phyloP scores from a whole-genome alignment of 1,140 invertebrate species.

The Tetraneura akinire region DNA sequence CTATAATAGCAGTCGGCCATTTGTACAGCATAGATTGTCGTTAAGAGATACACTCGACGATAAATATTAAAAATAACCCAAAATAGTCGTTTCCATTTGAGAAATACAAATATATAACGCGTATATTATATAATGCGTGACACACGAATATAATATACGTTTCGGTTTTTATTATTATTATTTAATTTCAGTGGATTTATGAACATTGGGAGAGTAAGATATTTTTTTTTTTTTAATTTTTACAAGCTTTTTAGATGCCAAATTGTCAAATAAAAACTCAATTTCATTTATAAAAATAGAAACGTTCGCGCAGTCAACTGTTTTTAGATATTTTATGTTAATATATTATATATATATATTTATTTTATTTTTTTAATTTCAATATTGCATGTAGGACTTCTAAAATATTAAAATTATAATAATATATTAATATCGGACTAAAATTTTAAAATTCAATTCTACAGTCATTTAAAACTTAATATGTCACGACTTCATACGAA shows the following conservation, averaged over 20 bases:
- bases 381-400: too few species aligned
- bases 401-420: too few species aligned
- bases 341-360: background rate
- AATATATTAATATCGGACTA: too few species aligned
- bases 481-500: too few species aligned
- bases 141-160: background rate
- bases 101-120: background rate
- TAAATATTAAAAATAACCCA: background rate
- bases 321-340: background rate
- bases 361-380: too few species aligned
- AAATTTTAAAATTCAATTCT: too few species aligned
- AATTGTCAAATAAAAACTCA: background rate
- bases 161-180: conserved; percentile 1
- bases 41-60: background rate
- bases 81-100: background rate
- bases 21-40: background rate
- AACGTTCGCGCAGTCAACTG: background rate
- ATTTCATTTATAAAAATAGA: conserved; percentile 7
- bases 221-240: too few species aligned
- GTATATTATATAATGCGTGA: too few species aligned
- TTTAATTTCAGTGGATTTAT: conserved; percentile 7
- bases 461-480: too few species aligned
- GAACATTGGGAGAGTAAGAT: background rate
- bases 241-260: conserved; percentile 6
- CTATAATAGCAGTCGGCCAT: background rate